Conservation (phyloP, 2,888 invertebrate species). For the Nyleta sp. region DNA sequence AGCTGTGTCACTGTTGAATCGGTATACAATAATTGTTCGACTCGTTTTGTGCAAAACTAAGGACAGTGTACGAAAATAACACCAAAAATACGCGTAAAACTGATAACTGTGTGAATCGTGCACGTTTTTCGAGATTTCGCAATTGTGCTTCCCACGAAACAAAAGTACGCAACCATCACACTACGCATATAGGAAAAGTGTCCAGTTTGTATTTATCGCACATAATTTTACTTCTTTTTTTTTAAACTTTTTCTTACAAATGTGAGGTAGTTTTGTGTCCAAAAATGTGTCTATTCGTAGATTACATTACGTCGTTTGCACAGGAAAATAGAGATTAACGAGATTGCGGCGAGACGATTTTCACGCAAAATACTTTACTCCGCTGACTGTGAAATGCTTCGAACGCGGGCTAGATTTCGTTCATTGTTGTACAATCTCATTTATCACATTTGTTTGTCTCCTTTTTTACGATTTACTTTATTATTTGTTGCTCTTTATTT, state of each 20-base stretch:
- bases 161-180: conserved; percentile 8
- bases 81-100: conserved; percentile 28
- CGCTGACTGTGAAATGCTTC: conserved; percentile 27
- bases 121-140: conserved; percentile 13
- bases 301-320: conserved; percentile 43
- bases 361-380: conserved; percentile 31
- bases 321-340: conserved; percentile 56
- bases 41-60: conserved; percentile 51
- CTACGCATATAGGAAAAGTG: conserved; percentile 18
- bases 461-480: conserved; percentile 23
- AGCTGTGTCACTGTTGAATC: conserved; percentile 15
- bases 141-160: conserved; percentile 19
- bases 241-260: conserved; percentile 48
- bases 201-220: conserved; percentile 32
- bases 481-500: conserved; percentile 23
- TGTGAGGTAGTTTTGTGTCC: conserved; percentile 63
- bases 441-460: conserved; percentile 38
- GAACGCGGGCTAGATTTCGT: conserved; percentile 25
- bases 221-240: conserved; percentile 15
- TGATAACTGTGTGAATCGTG: conserved; percentile 4
- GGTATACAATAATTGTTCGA: conserved; percentile 23
- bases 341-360: conserved; percentile 43
- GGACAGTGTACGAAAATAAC: conserved; percentile 36
- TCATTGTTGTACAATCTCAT: conserved; percentile 47
- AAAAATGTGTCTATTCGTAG: conserved; percentile 51